phyloP scores from a whole-genome alignment of 2,797 vertebrate species.

The Gymnoscopelus braueri region DNA sequence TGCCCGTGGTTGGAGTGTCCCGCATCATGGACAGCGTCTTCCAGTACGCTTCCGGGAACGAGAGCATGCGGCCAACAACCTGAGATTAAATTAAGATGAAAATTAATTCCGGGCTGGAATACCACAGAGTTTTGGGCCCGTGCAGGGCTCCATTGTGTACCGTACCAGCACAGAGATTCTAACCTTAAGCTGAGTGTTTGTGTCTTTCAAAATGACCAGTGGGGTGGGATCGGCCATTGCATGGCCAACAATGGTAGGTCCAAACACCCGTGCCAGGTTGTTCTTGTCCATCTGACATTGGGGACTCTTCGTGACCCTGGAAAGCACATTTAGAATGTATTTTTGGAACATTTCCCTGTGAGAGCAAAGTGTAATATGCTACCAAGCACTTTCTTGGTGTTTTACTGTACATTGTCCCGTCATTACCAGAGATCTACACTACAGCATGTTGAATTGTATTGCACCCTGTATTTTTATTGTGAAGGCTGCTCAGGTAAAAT shows the following conservation, averaged over 20 bases:
- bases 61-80: constrained; percentile 81
- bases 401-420: too few species aligned
- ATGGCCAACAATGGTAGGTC: constrained; percentile 86
- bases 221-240: constrained; percentile 82
- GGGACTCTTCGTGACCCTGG: constrained; percentile 76
- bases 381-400: too few species aligned
- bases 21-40: constrained; percentile 50
- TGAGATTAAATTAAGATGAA: constrained; percentile 41
- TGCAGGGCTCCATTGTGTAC: background rate
- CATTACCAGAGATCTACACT: too few species aligned
- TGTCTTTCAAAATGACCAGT: constrained; percentile 83
- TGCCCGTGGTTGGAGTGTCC: constrained; percentile 36
- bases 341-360: too few species aligned
- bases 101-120: background rate
- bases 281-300: constrained; percentile 85
- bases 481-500: too few species aligned
- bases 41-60: constrained; percentile 75
- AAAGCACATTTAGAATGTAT: background rate
- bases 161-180: constrained; percentile 3
- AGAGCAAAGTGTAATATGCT: too few species aligned
- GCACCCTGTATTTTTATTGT: too few species aligned
- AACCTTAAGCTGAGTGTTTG: constrained; percentile 82
- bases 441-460: too few species aligned
- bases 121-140: background rate
- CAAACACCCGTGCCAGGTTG: constrained; percentile 87